phyloP scores from a whole-genome alignment of 2,888 invertebrate species.

The Nebria salina region DNA sequence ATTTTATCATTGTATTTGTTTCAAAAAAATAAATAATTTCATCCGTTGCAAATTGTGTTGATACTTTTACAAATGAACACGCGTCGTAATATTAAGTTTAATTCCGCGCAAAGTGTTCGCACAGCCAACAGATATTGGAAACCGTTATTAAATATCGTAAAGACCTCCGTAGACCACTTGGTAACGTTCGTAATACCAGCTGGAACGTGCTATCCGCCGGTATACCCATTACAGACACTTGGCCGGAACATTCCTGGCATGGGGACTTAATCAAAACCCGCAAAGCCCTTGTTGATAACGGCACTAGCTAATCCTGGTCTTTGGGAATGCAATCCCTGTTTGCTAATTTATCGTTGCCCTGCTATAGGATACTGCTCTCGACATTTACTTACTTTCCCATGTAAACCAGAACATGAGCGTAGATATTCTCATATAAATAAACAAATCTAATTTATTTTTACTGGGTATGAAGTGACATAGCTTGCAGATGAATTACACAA shows the following conservation, averaged over 20 bases:
- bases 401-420: slow-evolving; percentile 7
- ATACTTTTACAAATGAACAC: neutral
- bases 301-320: slow-evolving; percentile 57
- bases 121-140: slow-evolving; percentile 39
- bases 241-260: slow-evolving; percentile 57
- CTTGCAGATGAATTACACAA: no score
- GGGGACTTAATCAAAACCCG: slow-evolving; percentile 59
- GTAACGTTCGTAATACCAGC: slow-evolving; percentile 27
- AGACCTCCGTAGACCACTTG: slow-evolving; percentile 37
- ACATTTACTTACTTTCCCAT: neutral
- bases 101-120: neutral
- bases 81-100: neutral
- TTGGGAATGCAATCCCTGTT: slow-evolving; percentile 58
- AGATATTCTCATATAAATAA: neutral
- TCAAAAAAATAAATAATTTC: no score
- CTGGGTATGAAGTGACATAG: no score
- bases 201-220: slow-evolving; percentile 22
- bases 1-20: no score
- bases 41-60: neutral
- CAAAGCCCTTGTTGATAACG: slow-evolving; percentile 59
- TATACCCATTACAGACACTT: slow-evolving; percentile 55
- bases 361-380: slow-evolving; percentile 48
- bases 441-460: no score
- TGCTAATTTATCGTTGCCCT: slow-evolving; percentile 57
- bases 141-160: slow-evolving; percentile 48